Percentiles rank a stretch among this genome's conserved stretches.
phyloP scores from a whole-genome alignment of 1,140 invertebrate genomes.

The Diorhabda carinulata region DNA sequence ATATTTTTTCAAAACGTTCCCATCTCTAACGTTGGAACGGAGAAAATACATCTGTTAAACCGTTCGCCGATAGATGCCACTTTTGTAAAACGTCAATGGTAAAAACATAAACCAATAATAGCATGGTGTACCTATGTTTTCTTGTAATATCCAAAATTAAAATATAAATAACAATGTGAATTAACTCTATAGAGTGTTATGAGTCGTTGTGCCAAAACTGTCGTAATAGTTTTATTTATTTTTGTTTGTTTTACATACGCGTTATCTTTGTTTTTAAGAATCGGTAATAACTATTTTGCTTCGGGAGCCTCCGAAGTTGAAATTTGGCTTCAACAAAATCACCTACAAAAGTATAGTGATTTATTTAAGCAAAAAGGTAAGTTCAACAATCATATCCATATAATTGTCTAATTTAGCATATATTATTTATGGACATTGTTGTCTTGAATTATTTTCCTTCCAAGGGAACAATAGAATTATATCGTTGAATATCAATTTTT shows the following conservation, averaged over 20 bases:
- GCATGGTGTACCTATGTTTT: neutral
- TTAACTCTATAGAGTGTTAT: conserved; percentile 29
- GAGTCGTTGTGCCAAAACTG: conserved; percentile 43
- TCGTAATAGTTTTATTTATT: conserved; percentile 36
- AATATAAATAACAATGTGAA: conserved; percentile 32
- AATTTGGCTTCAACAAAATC: conserved; percentile 67
- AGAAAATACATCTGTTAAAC: no score
- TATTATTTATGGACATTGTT: no score
- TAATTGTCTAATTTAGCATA: no score
- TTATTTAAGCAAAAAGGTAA: conserved; percentile 68
- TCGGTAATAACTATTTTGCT: conserved; percentile 25
- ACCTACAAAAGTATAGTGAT: conserved; percentile 61
- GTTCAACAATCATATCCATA: conserved; percentile 23
- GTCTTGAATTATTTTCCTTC: no score
- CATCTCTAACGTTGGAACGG: no score
- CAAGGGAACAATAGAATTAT: no score
- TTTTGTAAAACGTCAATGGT: no score
- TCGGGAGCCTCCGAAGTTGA: conserved; percentile 58
- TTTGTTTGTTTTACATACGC: conserved; percentile 34
- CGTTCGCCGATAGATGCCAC: no score
- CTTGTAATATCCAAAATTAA: neutral
- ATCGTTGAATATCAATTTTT: no score
- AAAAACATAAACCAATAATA: neutral
- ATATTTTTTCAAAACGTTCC: no score
- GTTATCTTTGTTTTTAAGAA: conserved; percentile 34